phyloP scores from a whole-genome alignment of 2,113 vertebrate species.

The Hippocampus guttulatus region DNA sequence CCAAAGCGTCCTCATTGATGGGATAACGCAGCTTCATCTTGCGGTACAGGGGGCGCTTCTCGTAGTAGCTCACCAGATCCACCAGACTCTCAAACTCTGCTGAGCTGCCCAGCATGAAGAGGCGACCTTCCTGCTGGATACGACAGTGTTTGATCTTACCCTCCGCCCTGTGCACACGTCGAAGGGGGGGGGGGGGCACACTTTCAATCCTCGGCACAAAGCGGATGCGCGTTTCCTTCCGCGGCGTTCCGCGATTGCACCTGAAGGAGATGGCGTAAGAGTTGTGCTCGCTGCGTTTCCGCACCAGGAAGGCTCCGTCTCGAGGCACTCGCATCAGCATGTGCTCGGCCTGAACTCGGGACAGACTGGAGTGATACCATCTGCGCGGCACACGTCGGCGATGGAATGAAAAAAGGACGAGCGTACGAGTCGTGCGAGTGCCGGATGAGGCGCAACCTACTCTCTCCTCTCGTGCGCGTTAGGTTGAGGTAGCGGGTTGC shows the following conservation, averaged over 20 bases:
- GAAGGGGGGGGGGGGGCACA: background rate
- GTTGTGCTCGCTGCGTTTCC: conserved; percentile 88
- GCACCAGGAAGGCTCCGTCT: conserved; percentile 93
- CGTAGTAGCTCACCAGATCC: conserved; percentile 94
- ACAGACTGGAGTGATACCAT: conserved; percentile 95
- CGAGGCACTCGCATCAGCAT: conserved; percentile 97
- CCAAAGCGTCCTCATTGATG: conserved; percentile 96
- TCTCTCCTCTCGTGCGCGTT: conserved; percentile 98
- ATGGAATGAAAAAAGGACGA: background rate
- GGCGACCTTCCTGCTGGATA: conserved; percentile 94
- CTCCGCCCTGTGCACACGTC: conserved; percentile 77
- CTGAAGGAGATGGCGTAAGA: conserved; percentile 97
- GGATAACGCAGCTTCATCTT: conserved; percentile 98
- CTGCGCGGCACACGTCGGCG: conserved; percentile 51
- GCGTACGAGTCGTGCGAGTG: no score
- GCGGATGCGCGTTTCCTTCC: no score
- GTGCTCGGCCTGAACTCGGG: conserved; percentile 88
- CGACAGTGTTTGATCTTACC: conserved; percentile 99
- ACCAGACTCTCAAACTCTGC: conserved; percentile 94
- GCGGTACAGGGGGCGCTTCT: conserved; percentile 93
- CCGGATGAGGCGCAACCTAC: conserved; percentile 68
- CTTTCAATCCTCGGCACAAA: background rate
- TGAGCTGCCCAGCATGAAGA: conserved; percentile 85
- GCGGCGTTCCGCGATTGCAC: conserved; percentile 50
- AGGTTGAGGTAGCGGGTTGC: conserved; percentile 92